These are phyloP conservation scores for Antitype chi DNA, from an alignment of 2,888 invertebrate species.

Conservation along the genomic window DNA sequence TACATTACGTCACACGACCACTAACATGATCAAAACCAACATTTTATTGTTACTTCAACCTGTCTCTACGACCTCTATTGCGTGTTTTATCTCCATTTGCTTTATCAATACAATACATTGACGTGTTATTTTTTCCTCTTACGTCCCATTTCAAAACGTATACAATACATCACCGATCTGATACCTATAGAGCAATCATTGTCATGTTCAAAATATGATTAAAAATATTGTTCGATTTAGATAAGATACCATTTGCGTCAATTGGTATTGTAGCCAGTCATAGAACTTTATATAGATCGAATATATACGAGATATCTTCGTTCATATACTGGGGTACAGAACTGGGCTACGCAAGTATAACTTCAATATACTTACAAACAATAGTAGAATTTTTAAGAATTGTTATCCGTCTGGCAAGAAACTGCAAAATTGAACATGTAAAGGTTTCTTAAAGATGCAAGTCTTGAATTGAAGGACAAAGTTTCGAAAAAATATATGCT, in stretches of 20 bases:
- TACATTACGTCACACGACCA: conserved; percentile 19
- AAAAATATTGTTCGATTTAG: conserved; percentile 51
- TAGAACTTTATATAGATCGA: conserved; percentile 62
- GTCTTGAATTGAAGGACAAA: background rate
- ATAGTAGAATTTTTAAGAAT: too few relatives aligned
- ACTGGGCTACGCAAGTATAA: background rate
- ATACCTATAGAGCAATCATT: conserved; percentile 52
- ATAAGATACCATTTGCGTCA: conserved; percentile 66
- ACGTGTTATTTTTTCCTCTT: conserved; percentile 46
- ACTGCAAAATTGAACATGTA: background rate
- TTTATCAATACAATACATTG: conserved; percentile 53
- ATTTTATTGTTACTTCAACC: conserved; percentile 47
- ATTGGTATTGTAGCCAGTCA: conserved; percentile 57
- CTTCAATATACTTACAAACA: background rate
- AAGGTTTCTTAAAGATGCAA: background rate
- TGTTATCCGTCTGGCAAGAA: background rate
- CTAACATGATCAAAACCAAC: conserved; percentile 31
- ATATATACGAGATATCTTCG: conserved; percentile 25
- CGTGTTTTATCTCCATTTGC: conserved; percentile 52
- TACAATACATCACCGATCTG: conserved; percentile 58
- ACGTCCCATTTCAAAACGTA: conserved; percentile 48
- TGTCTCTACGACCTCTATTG: conserved; percentile 50
- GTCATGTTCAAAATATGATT: conserved; percentile 57
- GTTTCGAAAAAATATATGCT: background rate
- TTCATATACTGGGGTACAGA: background rate